These are phyloP conservation scores for Paramormyrops kingsleyae DNA, from an alignment of 2,113 vertebrate genomes.

Conservation along the genomic window DNA sequence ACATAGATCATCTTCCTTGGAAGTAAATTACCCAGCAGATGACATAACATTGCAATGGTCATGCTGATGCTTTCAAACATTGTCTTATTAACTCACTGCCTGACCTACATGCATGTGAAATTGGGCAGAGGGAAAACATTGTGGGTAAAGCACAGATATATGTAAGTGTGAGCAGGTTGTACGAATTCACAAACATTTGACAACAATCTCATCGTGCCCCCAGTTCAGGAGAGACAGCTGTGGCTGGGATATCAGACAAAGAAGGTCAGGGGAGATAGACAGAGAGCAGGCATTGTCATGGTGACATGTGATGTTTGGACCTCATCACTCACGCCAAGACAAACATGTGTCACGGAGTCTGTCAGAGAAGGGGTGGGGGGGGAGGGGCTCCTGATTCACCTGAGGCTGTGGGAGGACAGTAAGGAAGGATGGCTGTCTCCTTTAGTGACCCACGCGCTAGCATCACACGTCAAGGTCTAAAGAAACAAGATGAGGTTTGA, in stretches of 20 bases:
- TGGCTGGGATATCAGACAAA: background rate
- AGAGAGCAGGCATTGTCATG: slow-evolving; percentile 18
- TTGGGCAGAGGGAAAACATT: background rate
- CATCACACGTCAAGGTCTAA: background rate
- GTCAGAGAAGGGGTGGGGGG: slow-evolving; percentile 74
- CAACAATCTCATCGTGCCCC: background rate
- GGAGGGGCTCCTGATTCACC: slow-evolving; percentile 68
- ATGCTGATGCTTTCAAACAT: background rate
- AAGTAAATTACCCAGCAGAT: background rate
- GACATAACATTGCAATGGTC: background rate
- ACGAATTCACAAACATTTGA: background rate
- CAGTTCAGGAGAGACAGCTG: slow-evolving; percentile 2
- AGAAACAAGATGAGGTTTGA: background rate
- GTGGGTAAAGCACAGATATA: background rate
- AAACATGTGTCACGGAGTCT: slow-evolving; percentile 84
- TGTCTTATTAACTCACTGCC: background rate
- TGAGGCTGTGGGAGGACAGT: slow-evolving; percentile 29
- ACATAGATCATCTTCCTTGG: background rate
- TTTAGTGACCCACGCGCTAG: background rate
- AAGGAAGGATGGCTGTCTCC: background rate
- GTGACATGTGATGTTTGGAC: slow-evolving; percentile 24
- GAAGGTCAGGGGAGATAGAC: slow-evolving; percentile 15
- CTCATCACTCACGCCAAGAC: slow-evolving; percentile 45
- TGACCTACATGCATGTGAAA: background rate
- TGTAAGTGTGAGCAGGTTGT: background rate